phyloP scores from a whole-genome alignment of 2,888 invertebrate genomes.

The Punctoribates punctum region DNA sequence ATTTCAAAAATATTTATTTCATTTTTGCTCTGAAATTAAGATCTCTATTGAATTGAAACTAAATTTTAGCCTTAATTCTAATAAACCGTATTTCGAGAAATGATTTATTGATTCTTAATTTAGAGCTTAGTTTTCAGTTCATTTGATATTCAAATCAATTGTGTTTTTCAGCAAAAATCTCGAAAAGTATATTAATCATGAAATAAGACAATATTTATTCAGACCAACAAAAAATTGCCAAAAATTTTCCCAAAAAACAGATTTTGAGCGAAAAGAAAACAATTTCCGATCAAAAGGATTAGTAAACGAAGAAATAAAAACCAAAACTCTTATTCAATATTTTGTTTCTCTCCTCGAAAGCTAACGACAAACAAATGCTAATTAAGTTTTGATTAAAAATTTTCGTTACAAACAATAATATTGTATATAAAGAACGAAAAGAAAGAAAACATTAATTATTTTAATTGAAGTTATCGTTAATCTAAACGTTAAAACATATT shows the following conservation, averaged over 20 bases:
- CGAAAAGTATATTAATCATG: not conserved
- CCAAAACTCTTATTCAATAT: not conserved
- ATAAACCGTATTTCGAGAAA: not conserved
- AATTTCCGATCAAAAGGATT: not conserved
- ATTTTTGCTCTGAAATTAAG: too few species aligned
- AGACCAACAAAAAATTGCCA: not conserved
- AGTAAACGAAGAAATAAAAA: not conserved
- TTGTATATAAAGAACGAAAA: not conserved
- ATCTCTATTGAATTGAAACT: too few species aligned
- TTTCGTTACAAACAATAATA: not conserved
- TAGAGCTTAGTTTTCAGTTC: conserved; percentile 13
- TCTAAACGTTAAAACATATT: not conserved
- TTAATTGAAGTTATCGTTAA: conserved; percentile 27
- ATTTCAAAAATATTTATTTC: too few species aligned
- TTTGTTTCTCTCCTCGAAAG: too few species aligned
- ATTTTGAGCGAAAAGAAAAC: too few species aligned
- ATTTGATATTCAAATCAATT: not conserved
- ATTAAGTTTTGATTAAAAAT: conserved; percentile 24
- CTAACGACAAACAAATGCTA: conserved; percentile 17
- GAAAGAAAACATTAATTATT: conserved; percentile 16
- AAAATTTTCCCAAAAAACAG: too few species aligned
- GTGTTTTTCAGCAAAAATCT: not conserved
- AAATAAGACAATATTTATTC: not conserved
- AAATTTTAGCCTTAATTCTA: too few species aligned
- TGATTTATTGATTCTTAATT: conserved; percentile 6